Percentiles rank a stretch among this genome's conserved stretches.
These are phyloP conservation scores for Potamilus streckersoni DNA, from an alignment of 1,140 invertebrate species.

Conservation along the genomic window DNA sequence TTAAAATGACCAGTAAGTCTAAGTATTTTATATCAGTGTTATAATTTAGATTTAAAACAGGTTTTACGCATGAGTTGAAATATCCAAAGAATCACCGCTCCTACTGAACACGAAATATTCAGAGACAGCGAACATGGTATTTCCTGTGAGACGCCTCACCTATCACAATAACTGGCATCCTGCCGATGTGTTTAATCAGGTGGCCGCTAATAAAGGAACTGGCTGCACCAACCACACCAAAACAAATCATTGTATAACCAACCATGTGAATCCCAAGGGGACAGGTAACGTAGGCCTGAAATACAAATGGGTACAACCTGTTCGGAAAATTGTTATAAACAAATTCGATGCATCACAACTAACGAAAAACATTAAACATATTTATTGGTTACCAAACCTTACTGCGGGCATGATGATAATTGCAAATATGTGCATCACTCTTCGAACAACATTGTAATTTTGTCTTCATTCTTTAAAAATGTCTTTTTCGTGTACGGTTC, in stretches of 20 bases:
- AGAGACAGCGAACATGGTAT: too few species aligned
- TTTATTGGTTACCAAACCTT: not conserved
- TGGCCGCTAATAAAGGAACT: slow-evolving; percentile 40
- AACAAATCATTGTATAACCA: slow-evolving; percentile 57
- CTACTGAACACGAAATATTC: too few species aligned
- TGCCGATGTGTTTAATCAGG: slow-evolving; percentile 28
- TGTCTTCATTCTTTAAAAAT: too few species aligned
- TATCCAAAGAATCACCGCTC: too few species aligned
- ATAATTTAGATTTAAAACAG: too few species aligned
- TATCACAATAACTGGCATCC: slow-evolving; percentile 29
- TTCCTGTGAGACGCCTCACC: slow-evolving; percentile 29
- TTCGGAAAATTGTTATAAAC: not conserved
- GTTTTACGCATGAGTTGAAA: too few species aligned
- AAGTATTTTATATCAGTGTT: too few species aligned
- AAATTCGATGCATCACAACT: not conserved
- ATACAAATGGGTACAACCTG: slow-evolving; percentile 4
- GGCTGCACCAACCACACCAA: slow-evolving; percentile 38
- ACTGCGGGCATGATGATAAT: not conserved
- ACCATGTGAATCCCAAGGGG: slow-evolving; percentile 54
- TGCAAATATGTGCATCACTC: too few species aligned
- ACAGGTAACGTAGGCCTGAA: slow-evolving; percentile 59
- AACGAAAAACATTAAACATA: not conserved
- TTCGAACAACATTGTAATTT: too few species aligned
- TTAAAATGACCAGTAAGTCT: too few species aligned
- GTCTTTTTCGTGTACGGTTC: too few species aligned